These are phyloP conservation scores for Himalopsyche phryganea DNA, from an alignment of 1,140 invertebrate species.

Conservation along the genomic window DNA sequence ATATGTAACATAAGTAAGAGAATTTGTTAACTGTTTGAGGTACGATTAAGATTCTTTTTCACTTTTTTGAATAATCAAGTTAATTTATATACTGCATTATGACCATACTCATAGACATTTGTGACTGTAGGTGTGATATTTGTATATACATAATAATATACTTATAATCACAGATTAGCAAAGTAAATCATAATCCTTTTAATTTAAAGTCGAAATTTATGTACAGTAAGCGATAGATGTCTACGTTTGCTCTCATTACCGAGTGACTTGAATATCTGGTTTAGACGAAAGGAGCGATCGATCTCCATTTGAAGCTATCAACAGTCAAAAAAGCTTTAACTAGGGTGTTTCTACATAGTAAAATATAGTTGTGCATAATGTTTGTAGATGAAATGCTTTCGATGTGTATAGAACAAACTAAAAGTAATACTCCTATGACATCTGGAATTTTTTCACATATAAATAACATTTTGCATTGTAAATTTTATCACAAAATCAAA, in stretches of 20 bases:
- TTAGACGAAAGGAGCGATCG: neutral
- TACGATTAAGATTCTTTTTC: too few species aligned
- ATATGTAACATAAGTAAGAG: neutral
- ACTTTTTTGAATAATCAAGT: too few species aligned
- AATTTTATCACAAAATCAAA: constrained; percentile 25
- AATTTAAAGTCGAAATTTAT: neutral
- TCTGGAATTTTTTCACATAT: constrained; percentile 13
- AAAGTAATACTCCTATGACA: constrained; percentile 22
- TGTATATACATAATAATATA: too few species aligned
- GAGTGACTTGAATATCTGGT: neutral
- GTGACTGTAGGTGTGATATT: too few species aligned
- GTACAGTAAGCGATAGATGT: too few species aligned
- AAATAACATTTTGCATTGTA: constrained; percentile 28
- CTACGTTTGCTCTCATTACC: neutral
- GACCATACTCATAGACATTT: too few species aligned
- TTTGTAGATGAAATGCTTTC: constrained; percentile 33
- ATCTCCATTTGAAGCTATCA: constrained; percentile 13
- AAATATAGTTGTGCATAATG: constrained; percentile 32
- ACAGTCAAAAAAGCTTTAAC: constrained; percentile 32
- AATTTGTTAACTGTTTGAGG: neutral
- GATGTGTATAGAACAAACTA: constrained; percentile 33
- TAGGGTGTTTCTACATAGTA: constrained; percentile 29
- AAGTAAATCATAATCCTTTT: too few species aligned
- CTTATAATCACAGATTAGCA: too few species aligned
- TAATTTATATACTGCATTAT: too few species aligned